These are phyloP conservation scores for Siniperca knerii DNA, from an alignment of 2,113 vertebrate species.

Conservation along the genomic window DNA sequence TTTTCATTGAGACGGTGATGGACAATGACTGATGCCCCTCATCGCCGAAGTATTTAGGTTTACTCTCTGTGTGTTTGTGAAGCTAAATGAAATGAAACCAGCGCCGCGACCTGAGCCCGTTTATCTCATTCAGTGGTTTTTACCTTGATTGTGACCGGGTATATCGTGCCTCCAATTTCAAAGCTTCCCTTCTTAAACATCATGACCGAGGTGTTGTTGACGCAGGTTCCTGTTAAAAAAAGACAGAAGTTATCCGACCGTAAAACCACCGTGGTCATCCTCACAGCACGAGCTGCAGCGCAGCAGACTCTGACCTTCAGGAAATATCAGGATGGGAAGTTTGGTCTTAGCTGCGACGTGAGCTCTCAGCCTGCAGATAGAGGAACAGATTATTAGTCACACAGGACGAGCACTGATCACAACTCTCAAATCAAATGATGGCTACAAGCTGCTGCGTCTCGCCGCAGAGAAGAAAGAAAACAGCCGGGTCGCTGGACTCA, in stretches of 20 bases:
- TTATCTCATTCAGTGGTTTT: background rate
- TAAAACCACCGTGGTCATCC: background rate
- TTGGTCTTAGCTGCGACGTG: conserved; percentile 92
- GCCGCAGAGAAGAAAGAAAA: too few species aligned
- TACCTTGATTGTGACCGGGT: conserved; percentile 98
- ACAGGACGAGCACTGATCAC: background rate
- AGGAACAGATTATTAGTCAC: background rate
- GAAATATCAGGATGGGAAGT: conserved; percentile 96
- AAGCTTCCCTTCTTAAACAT: conserved; percentile 99
- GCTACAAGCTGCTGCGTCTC: too few species aligned
- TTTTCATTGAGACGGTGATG: too few species aligned
- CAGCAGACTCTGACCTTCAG: conserved; percentile 89
- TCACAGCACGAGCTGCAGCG: background rate
- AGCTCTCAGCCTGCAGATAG: conserved; percentile 86
- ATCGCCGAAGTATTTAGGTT: too few species aligned
- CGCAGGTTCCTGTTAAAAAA: conserved; percentile 89
- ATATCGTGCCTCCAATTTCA: conserved; percentile 94
- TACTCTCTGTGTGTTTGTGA: too few species aligned
- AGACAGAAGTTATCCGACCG: background rate
- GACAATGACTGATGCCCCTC: too few species aligned
- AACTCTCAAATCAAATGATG: too few species aligned
- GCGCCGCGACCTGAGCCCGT: too few species aligned
- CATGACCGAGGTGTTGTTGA: conserved; percentile 99
- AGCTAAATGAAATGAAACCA: too few species aligned
- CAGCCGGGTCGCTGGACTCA: too few species aligned